phyloP scores from a whole-genome alignment of 2,113 vertebrate species.

The Strigops habroptila region DNA sequence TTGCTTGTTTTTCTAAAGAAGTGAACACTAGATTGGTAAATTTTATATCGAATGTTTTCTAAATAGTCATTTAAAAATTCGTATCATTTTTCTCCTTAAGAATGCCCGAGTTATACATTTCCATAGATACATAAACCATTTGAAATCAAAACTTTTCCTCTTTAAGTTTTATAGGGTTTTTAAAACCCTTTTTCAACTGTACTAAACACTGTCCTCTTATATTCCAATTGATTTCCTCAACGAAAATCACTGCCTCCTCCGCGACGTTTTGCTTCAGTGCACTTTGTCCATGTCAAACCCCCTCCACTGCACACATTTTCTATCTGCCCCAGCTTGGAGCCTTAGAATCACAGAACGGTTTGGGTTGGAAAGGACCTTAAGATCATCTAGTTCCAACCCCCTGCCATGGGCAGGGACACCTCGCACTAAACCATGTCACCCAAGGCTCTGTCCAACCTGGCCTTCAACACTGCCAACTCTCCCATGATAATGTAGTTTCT shows the following conservation, averaged over 20 bases:
- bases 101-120: neutral
- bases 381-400: neutral
- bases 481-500: neutral
- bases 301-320: neutral
- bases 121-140: neutral
- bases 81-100: neutral
- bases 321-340: neutral
- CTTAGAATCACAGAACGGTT: neutral
- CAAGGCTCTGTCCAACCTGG: neutral
- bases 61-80: neutral
- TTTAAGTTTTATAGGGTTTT: neutral
- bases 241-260: neutral
- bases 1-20: neutral
- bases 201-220: neutral
- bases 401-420: neutral
- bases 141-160: neutral
- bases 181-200: neutral
- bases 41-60: neutral
- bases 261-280: neutral
- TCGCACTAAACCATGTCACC: neutral
- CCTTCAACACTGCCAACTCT: neutral
- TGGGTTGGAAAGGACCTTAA: neutral
- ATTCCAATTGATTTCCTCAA: neutral
- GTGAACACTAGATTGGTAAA: neutral
- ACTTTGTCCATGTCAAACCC: neutral